These are phyloP conservation scores for Numida meleagris DNA, from an alignment of 2,113 vertebrate species.

Conservation along the genomic window DNA sequence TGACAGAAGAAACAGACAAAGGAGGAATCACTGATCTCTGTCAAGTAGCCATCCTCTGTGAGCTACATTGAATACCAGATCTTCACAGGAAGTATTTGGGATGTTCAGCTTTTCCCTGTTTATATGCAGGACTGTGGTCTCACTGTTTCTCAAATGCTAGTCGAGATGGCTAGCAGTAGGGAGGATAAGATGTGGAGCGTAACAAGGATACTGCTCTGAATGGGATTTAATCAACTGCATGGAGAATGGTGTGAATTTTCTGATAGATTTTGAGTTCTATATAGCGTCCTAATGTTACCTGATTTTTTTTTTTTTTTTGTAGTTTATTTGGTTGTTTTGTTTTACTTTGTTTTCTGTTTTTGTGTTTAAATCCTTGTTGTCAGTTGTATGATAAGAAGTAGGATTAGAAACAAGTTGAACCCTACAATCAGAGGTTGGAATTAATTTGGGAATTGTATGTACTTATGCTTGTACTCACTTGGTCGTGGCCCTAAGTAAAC, in stretches of 20 bases:
- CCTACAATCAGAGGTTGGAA: not conserved
- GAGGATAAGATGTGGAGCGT: not conserved
- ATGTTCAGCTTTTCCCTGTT: not conserved
- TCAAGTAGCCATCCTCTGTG: not conserved
- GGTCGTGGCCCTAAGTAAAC: not conserved
- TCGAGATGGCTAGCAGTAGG: not conserved
- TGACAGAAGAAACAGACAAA: not conserved
- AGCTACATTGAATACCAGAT: not conserved
- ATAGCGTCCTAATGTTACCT: not conserved
- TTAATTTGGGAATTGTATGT: not conserved
- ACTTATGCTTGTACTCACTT: not conserved
- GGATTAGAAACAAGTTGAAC: not conserved
- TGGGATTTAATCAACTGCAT: not conserved
- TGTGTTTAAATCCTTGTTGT: not conserved
- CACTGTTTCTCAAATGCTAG: not conserved
- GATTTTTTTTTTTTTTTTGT: not conserved
- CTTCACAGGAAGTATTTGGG: not conserved
- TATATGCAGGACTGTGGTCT: not conserved
- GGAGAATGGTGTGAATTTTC: accelerated
- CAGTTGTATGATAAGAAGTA: not conserved
- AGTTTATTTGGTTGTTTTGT: not conserved
- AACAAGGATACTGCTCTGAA: not conserved
- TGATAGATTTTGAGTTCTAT: not conserved
- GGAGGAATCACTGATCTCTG: not conserved
- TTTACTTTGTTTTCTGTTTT: not conserved